Evolutionary conservation across 2,797 vertebrate species (phyloP).

Genomic region (Nannoperca australis): DNA sequence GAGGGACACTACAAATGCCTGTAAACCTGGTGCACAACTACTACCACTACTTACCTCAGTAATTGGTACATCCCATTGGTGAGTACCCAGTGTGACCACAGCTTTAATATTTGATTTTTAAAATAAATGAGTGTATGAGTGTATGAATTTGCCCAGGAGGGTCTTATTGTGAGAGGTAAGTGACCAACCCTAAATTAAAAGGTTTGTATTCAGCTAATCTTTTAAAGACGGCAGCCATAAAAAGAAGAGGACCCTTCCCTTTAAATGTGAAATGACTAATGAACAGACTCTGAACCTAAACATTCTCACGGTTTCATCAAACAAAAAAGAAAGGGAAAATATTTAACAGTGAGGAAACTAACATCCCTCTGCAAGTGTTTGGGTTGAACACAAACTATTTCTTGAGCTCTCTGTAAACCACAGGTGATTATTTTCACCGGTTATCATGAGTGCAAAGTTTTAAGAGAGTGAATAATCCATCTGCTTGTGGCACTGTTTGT

Average conservation of each 20-base stretch:
- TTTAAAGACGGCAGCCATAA: not conserved
- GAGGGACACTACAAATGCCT: slow-evolving; percentile 22
- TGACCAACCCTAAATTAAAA: not conserved
- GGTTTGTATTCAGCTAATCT: not conserved
- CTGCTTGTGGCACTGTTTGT: slow-evolving; percentile 40
- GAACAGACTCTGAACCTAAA: slow-evolving; percentile 52
- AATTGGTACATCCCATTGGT: not conserved
- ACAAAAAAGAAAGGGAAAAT: slow-evolving; percentile 30
- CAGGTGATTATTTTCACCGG: slow-evolving; percentile 51
- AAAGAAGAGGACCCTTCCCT: slow-evolving; percentile 13
- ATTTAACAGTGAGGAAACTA: slow-evolving; percentile 49
- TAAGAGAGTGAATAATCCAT: slow-evolving; percentile 33
- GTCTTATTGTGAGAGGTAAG: not conserved
- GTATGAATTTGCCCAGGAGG: not conserved
- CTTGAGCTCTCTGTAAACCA: slow-evolving; percentile 48
- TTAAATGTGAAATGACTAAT: slow-evolving; percentile 42
- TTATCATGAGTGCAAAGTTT: slow-evolving; percentile 39
- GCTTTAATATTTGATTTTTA: slow-evolving; percentile 11
- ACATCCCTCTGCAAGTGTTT: slow-evolving; percentile 63
- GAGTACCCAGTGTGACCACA: slow-evolving; percentile 1
- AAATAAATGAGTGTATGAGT: not conserved
- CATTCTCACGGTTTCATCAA: slow-evolving; percentile 52
- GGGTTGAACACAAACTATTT: slow-evolving; percentile 55
- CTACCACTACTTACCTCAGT: slow-evolving; percentile 8
- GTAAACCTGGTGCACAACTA: slow-evolving; percentile 23